Base-by-base conservation (phyloP, 2,888 invertebrate species). In the Xestia c-nigrum region DNA sequence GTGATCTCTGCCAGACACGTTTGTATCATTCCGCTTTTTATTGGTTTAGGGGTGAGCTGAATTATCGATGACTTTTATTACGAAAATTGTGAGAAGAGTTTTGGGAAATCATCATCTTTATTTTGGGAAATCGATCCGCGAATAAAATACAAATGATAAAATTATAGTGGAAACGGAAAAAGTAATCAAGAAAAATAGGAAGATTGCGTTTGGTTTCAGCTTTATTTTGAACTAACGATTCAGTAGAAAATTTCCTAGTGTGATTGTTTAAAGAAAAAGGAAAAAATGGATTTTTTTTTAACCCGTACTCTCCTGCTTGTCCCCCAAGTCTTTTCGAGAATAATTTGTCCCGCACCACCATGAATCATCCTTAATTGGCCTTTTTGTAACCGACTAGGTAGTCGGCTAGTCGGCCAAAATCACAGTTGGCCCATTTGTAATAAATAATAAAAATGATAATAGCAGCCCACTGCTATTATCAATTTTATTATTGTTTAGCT, bases 1-100 rank as follows among this genome's bases (percentile, higher is more conserved):
- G 68, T 85, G 80, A 84, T 88, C 82, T 81, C 75, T 43, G 47
- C 10, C 52, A 68, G 88, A 86, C 84, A 78, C 85, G 79, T 81
- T 78, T 84, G 72, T 80, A 73, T 85, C 77, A 72, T 71, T 64
- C 59, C 70, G n/a, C 64, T 82, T 88, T 81, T 84, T 88, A 82
- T 80, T 65, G 38, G 31, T 74, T 40, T 43, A 74, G 40, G 68
- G 43, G 21, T 63, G 73, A 63, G 70, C 66, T 65, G 72, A 78
- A 74, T 74, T 81, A 72, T 64, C 40, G 12, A 59, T 31, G 46
- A 46, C 43, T 74, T 55, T 52, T 47, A n/a, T n/a, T 73, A 16
- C 9, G 3, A 43, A 59, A 50, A 31, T 57, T 6, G 7, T 57
- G 6, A 50, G 16, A 10, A 16, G n/a, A 7, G 16, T 61, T 59